phyloP scores from a whole-genome alignment of 1,140 invertebrate genomes.

The Hycleus cichorii region DNA sequence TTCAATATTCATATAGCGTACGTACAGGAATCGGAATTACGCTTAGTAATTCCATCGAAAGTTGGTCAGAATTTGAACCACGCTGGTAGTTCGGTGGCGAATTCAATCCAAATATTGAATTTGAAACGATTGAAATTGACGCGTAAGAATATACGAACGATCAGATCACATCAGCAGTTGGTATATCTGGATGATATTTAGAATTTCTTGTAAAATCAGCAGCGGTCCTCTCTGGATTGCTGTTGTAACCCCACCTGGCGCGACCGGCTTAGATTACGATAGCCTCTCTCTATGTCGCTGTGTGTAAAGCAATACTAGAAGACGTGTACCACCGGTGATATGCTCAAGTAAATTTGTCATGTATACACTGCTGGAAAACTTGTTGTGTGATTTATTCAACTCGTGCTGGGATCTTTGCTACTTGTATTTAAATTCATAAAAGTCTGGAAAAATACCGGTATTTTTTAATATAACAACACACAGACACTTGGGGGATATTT shows the following conservation, averaged over 20 bases:
- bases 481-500: not conserved
- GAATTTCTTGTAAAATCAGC: not conserved
- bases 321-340: slow-evolving; percentile 23
- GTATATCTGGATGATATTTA: not conserved
- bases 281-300: not conserved
- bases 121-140: too few species aligned
- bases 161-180: not conserved
- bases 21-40: slow-evolving; percentile 12
- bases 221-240: not conserved
- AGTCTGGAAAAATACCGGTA: not conserved
- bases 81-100: too few species aligned
- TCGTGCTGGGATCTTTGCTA: not conserved
- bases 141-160: not conserved
- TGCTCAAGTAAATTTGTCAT: slow-evolving; percentile 28
- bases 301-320: slow-evolving; percentile 16
- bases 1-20: too few species aligned
- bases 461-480: not conserved
- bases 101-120: too few species aligned
- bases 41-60: slow-evolving; percentile 9
- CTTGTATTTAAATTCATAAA: not conserved
- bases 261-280: slow-evolving; percentile 19
- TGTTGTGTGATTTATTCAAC: not conserved
- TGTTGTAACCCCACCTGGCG: slow-evolving; percentile 22
- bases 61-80: slow-evolving; percentile 1
- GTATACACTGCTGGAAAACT: slow-evolving; percentile 18